Evolutionary conservation across 2,888 invertebrate species (phyloP).

Genomic region (Mythimna pallens): DNA sequence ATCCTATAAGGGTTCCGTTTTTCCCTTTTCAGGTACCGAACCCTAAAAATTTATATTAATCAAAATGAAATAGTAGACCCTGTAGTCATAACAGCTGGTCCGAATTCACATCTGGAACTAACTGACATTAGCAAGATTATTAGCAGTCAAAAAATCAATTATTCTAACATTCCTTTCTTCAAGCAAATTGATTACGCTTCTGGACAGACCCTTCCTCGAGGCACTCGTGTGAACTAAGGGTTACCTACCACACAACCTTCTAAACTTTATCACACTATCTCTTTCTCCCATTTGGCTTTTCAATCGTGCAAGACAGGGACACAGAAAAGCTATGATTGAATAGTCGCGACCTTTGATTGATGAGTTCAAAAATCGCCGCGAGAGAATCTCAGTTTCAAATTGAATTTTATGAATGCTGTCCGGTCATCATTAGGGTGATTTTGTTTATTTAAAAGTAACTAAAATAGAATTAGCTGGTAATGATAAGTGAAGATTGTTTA

Average conservation of each 20-base stretch:
- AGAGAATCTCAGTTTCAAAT: conserved; percentile 73
- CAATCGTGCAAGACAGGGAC: conserved; percentile 46
- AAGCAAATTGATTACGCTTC: conserved; percentile 78
- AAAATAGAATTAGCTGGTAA: conserved; percentile 50
- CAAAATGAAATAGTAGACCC: no score
- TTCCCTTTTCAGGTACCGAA: no score
- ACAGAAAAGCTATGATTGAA: conserved; percentile 56
- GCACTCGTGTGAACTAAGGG: conserved; percentile 74
- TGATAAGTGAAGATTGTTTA: conserved; percentile 14
- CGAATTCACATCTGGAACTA: conserved; percentile 38
- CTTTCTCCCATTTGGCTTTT: conserved; percentile 30
- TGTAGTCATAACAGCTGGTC: conserved; percentile 38
- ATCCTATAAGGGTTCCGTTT: no score
- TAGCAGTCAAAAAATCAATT: conserved; percentile 64
- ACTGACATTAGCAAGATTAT: conserved; percentile 52
- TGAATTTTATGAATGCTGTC: conserved; percentile 75
- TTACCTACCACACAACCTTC: conserved; percentile 53
- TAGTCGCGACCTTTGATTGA: conserved; percentile 78
- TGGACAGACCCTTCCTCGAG: conserved; percentile 72
- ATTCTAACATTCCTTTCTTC: conserved; percentile 61
- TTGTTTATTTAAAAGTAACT: conserved; percentile 76
- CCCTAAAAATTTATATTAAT: no score
- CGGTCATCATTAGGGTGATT: conserved; percentile 70
- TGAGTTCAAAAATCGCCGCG: conserved; percentile 73
- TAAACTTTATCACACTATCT: conserved; percentile 48